Conservation (phyloP, 1,140 invertebrate species). For the Streblospio benedicti region DNA sequence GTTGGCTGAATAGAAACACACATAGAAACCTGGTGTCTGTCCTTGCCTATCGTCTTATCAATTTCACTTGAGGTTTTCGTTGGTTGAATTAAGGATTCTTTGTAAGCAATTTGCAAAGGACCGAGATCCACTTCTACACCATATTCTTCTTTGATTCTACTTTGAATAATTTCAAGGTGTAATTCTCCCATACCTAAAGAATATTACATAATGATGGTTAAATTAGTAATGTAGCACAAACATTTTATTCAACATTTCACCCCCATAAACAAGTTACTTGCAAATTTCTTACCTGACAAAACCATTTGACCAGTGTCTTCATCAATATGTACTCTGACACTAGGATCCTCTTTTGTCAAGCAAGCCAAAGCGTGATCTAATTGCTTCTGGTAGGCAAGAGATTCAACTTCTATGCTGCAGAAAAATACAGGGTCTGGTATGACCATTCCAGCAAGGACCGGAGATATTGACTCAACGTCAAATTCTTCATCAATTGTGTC, state of each 20-base stretch:
- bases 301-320: conserved; percentile 61
- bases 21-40: conserved; percentile 26
- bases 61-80: conserved; percentile 24
- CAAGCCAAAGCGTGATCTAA: conserved; percentile 78
- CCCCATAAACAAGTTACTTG: too few species aligned
- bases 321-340: conserved; percentile 68
- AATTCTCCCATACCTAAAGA: conserved; percentile 83
- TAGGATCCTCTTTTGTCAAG: conserved; percentile 87
- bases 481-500: conserved; percentile 16
- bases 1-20: conserved; percentile 27
- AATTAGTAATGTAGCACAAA: too few species aligned
- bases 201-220: too few species aligned
- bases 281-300: too few species aligned
- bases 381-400: conserved; percentile 60
- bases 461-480: conserved; percentile 13
- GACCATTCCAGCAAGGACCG: conserved; percentile 55
- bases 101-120: conserved; percentile 85
- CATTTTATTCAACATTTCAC: too few species aligned
- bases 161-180: conserved; percentile 85
- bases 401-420: conserved; percentile 89
- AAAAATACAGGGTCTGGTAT: conserved; percentile 92
- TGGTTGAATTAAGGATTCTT: conserved; percentile 59
- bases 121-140: conserved; percentile 89
- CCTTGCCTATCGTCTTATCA: conserved; percentile 57
- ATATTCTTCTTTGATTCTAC: conserved; percentile 59